Evolutionary conservation across 2,888 invertebrate genomes (phyloP), one percentile per base, ranked within the genome.

Genomic region (Baccha elongata): DNA sequence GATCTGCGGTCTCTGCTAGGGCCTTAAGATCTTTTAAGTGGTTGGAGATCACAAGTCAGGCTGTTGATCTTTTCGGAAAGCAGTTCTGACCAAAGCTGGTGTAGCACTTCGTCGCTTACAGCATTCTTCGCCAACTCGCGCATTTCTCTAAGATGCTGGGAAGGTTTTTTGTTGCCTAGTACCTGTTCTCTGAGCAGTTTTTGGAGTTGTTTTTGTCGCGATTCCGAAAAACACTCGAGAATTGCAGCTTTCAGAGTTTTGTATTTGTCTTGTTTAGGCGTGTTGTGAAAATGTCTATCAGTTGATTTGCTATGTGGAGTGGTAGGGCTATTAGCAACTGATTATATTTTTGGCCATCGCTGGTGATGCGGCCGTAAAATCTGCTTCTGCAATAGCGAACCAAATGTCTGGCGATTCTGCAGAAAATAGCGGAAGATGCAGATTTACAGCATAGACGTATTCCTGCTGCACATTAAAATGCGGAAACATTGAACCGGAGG

Each of bases 311-410:
- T n/a, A n/a, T n/a, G n/a, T n/a, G n/a, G n/a, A n/a, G n/a, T n/a
- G n/a, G n/a, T n/a, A n/a, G n/a, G 26, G 17, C 52, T 13, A 52
- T 52, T 8, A 52, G 52, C 3, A 52, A 11, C 23, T 52, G 52
- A 26, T 29, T 32, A 11, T 52, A 52, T 52, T 52, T 52, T 11
- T 52, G 29, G 11, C 15, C 50, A 10, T 48, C 50, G 8, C 50
- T 48, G 50, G 3, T 52, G 15, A 52, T 52, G 21, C 26, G 26
- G 52, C 52, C 26, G 52, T 52, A 11, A 52, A 52, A 26, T 52
- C 52, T 23, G 52, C 52, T 52, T 52, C 52, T 13, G 52, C 52
- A 11, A 52, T 52, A 13, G 52, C 52, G 52, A 26, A 52, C 52
- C 52, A 52, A 26, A 52, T 13, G 19, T 55, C 55, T 29, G 55